These are phyloP conservation scores for Hystrix brachyura DNA, from an alignment of 2,113 vertebrate genomes.

Conservation along the genomic window DNA sequence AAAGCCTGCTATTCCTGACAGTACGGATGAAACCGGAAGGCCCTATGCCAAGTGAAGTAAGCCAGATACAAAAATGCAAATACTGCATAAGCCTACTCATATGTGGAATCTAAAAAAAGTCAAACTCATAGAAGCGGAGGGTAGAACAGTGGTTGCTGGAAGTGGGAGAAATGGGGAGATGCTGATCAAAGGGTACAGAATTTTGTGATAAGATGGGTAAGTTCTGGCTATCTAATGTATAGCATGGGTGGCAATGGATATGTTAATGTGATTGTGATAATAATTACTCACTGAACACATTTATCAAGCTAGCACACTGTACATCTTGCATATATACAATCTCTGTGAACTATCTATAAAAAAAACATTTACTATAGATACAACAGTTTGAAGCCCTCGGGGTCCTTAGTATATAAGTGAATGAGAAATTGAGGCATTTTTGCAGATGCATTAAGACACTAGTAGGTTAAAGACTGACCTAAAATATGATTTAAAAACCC, in stretches of 20 bases:
- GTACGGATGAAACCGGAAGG: background rate
- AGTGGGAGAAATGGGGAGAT: background rate
- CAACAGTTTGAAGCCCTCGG: background rate
- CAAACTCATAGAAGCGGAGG: background rate
- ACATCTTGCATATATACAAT: background rate
- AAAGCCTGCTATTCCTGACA: background rate
- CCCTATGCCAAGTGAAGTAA: background rate
- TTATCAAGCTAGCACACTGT: background rate
- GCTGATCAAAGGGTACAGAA: background rate
- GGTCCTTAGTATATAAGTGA: background rate
- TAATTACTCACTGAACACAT: background rate
- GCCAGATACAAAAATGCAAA: background rate
- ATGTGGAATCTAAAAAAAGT: background rate
- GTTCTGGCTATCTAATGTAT: background rate
- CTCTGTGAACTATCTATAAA: background rate
- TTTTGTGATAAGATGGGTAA: background rate
- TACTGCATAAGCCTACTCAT: background rate
- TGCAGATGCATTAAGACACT: constrained; percentile 12
- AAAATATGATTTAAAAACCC: constrained; percentile 12
- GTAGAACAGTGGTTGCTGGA: background rate
- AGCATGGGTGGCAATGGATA: background rate
- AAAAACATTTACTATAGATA: background rate
- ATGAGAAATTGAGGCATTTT: constrained; percentile 48
- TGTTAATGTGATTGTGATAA: background rate
- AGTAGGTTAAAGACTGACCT: background rate